Base-by-base conservation (phyloP, 2,888 invertebrate genomes). In the Aspidiotus destructor region DNA sequence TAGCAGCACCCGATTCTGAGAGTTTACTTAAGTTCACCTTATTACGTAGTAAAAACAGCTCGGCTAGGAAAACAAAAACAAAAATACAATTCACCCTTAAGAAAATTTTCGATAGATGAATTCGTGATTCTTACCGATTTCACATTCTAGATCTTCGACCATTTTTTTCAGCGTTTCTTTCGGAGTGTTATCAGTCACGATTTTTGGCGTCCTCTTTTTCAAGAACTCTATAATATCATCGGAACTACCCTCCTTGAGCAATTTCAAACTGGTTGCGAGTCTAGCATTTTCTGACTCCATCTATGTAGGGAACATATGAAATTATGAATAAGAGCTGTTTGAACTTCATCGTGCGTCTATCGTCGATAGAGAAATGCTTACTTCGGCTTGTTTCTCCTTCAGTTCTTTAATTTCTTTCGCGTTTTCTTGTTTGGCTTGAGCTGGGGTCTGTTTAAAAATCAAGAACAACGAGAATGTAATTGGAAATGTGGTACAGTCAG, bases 121-220 rank as follows among this genome's bases (percentile, higher is more conserved):
- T 5, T 28, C 28, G 5, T 28, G 28, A 28, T 28, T 28, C 73
- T 76, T 78, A 85, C 87, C 85, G 72, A 92, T 87, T 81, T 95
- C 93, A 75, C 84, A 88, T 78, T 93, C 93, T 73, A 93, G 80
- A 72, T 94, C 92, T 70, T 88, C 87, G 2, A 93, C 86, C 86
- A 91, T 89, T 74, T 85, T 89, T 74, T 87, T 89, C 74, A 92
- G 78, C 77, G 87, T 86, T 61, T 86, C 76, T 78, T 87, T 87
- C 1, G 87, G 84, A 41, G 85, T 86, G 63, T 84, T 78, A 74
- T 89, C 89, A 8, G 86, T 86, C 9, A 86, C 81, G 74, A 86
- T 86, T 75, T 88, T 88, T 6, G 87, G 84, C n/a, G 82, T 82
- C 73, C 88, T 81, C 40, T 84, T 82, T 73, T 85, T 87, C 73